These are phyloP conservation scores for Daubentonia madagascariensis DNA, from an alignment of 2,113 vertebrate genomes.

Conservation along the genomic window DNA sequence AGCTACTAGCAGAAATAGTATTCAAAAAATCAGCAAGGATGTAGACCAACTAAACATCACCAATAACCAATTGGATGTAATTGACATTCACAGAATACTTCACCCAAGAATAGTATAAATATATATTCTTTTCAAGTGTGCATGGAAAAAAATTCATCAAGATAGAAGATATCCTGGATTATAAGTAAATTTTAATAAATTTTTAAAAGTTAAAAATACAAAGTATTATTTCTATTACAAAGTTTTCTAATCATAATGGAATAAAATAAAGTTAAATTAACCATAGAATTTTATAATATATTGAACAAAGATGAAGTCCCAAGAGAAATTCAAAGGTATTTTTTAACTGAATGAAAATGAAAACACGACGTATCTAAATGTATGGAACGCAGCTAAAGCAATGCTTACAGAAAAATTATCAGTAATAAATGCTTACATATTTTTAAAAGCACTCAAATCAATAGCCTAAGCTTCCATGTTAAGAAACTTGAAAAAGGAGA, in stretches of 20 bases:
- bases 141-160: not conserved
- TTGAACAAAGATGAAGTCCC: not conserved
- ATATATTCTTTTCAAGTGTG: not conserved
- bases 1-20: not conserved
- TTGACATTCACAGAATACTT: not conserved
- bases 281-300: not conserved
- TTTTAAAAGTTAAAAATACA: not conserved
- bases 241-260: not conserved
- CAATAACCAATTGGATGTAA: not conserved
- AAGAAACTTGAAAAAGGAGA: not conserved
- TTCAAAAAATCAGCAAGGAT: not conserved
- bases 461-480: not conserved
- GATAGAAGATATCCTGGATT: too few species aligned
- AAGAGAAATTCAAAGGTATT: not conserved
- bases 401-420: not conserved
- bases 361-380: not conserved
- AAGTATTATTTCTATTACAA: not conserved
- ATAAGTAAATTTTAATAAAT: not conserved
- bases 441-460: not conserved
- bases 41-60: not conserved
- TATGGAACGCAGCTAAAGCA: not conserved
- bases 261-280: not conserved
- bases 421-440: not conserved
- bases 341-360: not conserved
- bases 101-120: not conserved